Base-by-base conservation (phyloP, 2,113 vertebrate genomes). In the Elaphurus davidianus region DNA sequence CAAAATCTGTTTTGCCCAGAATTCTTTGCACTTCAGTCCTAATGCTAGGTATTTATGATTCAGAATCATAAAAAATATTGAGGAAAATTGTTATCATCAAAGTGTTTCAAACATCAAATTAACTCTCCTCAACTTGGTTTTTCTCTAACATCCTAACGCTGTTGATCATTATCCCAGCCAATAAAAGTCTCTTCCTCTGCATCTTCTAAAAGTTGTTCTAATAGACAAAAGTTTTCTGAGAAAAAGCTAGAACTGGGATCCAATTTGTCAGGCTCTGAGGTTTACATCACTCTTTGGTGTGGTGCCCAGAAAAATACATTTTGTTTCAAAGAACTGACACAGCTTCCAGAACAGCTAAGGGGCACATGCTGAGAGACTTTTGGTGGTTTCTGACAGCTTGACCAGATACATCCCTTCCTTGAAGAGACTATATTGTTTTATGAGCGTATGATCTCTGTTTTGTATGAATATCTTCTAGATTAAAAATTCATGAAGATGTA, bases 281-380 rank as follows among this genome's bases (percentile, higher is more conserved):
- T 98, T 99, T 99, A 98, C 91, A 5, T 98, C 99, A 99, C 84
- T 95, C 87, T 98, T 98, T 99, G 99, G 99, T 98, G 94, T 79
- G 93, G 91, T 98, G 98, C 99, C 99, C 97, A 98, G 98, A 97
- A 98, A 98, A 99, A 99, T 92, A 99, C 47, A 97, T 97, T 84
- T 87, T 98, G 96, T 98, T 98, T 99, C 98, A 99, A 99, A 99
- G 98, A 98, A 98, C 92, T 98, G 12, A 98, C 98, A 98, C 82
- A 97, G 97, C 81, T 97, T 98, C 93, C 98, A 98, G 4, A 0
- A 98, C 95, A 97, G 98, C 98, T 98, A 98, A 98, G 97, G 98
- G 97, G 98, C 97, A 98, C 82, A 60, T 17, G 91, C 98, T 98
- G 97, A 94, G 98, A 98, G 96, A 97, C 91, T 95, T 95, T 60